phyloP scores from a whole-genome alignment of 2,113 vertebrate species.

The Athene cunicularia region DNA sequence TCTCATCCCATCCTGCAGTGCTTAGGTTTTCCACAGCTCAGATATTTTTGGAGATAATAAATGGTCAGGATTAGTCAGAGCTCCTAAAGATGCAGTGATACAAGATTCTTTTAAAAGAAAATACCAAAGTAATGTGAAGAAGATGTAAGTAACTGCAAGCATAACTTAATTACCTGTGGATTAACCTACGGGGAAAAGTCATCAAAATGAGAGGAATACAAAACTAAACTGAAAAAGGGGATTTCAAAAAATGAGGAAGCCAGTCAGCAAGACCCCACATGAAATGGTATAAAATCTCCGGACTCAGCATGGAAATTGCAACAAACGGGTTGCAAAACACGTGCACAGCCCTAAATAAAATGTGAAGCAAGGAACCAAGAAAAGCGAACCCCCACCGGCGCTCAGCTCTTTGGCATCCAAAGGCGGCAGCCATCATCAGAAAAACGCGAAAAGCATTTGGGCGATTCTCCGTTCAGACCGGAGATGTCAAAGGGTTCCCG shows the following conservation, averaged over 20 bases:
- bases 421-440: neutral
- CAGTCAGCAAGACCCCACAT: neutral
- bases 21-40: neutral
- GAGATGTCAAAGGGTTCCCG: neutral
- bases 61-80: neutral
- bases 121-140: neutral
- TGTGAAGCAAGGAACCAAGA: constrained; percentile 24
- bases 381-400: neutral
- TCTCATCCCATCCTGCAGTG: neutral
- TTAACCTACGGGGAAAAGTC: neutral
- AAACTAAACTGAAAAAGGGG: neutral
- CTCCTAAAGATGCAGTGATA: neutral
- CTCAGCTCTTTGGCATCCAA: neutral
- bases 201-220: neutral
- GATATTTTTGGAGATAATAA: neutral
- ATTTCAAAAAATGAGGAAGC: constrained; percentile 33
- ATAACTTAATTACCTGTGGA: neutral
- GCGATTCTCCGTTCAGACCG: rapidly evolving
- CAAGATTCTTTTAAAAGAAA: neutral
- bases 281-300: constrained; percentile 22
- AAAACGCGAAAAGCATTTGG: neutral
- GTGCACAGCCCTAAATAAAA: constrained; percentile 29
- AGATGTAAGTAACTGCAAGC: neutral
- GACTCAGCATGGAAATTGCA: constrained; percentile 66
- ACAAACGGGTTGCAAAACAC: constrained; percentile 45